Evolutionary conservation across 2,888 invertebrate genomes (phyloP), one percentile per base, ranked within the genome.

Genomic region (Andrena camellia): DNA sequence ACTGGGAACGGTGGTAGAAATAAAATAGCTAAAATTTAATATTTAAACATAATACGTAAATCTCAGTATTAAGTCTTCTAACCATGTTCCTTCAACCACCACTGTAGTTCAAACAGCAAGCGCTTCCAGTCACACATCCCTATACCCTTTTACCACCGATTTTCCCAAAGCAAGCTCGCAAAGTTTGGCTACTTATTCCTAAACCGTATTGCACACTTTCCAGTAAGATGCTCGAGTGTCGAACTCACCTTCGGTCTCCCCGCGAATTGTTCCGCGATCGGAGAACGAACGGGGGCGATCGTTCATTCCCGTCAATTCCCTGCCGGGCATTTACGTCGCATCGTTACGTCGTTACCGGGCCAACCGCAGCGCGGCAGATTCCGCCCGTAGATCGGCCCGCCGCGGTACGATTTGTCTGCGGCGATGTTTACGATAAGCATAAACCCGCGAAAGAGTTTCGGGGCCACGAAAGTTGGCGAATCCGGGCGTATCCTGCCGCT

Each of bases 401-500:
- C 33, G 67, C 35, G 66, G 74, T 48, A 57, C 70, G 68, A 63
- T 79, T 69, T 67, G 80, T 80, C 81, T 70, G 64, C 73, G 64
- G 33, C 60, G 84, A 81, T 88, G 78, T 88, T 88, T 88, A 88
- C 88, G 86, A 86, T 86, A 86, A 84, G 77, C 83, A 74, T 86
- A 88, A 88, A 86, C 71, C 52, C 57, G 74, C 23, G 60, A 62
- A 57, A 71, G 66, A 54, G 33, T 78, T 72, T 80, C 69, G 60
- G 60, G 63, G 42, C 48, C 26, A 57, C 50, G 54, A 26, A 33
- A 52, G 17, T 33, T 3, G 33, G 20, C 17, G 60, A 66, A 57
- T 59, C 48, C 52, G 33, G 66, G 50, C 68, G 71, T 71, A 81
- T 66, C 33, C 59, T 20, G 7, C n/a, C 54, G 74, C 60, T 76